Evolutionary conservation across 2,113 vertebrate species (phyloP).

Genomic region (Rhinolophus ferrumequinum): DNA sequence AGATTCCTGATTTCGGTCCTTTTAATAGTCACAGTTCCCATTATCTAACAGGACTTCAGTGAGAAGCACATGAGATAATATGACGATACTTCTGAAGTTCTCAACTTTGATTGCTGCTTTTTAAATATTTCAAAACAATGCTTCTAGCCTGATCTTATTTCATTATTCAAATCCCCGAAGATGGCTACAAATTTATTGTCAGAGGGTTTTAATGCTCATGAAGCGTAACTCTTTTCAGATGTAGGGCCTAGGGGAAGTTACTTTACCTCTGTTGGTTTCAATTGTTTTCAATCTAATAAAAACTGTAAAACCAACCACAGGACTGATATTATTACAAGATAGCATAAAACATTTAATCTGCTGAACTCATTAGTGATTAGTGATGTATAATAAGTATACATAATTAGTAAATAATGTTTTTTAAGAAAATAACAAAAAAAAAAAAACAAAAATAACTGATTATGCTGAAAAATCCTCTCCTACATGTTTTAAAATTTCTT

Average conservation of each 20-base stretch:
- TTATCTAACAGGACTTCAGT: background rate
- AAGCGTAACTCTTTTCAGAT: background rate
- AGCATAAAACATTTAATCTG: background rate
- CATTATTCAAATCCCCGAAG: background rate
- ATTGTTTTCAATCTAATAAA: background rate
- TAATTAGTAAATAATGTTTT: background rate
- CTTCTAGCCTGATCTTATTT: background rate
- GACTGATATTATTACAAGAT: background rate
- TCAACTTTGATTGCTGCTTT: background rate
- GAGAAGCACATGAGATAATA: background rate
- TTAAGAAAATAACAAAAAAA: too few relatives aligned
- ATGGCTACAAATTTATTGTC: background rate
- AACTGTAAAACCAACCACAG: background rate
- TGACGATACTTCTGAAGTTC: background rate
- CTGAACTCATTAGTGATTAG: background rate
- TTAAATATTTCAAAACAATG: background rate
- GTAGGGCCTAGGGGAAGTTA: accelerated
- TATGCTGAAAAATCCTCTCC: background rate
- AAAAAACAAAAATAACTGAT: too few relatives aligned
- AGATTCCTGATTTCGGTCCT: background rate
- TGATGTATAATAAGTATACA: background rate
- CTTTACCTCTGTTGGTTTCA: background rate
- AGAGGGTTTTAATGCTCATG: background rate
- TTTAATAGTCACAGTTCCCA: background rate
- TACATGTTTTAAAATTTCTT: background rate